These are phyloP conservation scores for Platanista minor DNA, from an alignment of 2,113 vertebrate genomes.

Conservation along the genomic window DNA sequence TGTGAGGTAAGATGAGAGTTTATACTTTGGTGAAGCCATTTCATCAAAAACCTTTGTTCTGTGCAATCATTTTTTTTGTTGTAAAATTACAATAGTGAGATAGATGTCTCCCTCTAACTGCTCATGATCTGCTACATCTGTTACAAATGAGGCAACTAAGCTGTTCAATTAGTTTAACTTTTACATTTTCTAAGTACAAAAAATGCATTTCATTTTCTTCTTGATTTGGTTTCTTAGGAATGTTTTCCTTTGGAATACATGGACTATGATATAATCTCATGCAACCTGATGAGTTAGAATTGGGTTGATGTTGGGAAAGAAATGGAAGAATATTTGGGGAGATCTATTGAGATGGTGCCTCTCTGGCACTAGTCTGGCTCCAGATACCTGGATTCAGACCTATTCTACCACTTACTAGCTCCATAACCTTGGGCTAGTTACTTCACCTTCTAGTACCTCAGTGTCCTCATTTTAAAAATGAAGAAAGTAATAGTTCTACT, in stretches of 20 bases:
- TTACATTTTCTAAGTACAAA: background rate
- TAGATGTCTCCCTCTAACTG: background rate
- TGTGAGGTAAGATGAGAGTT: constrained; percentile 80
- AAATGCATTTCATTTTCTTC: constrained; percentile 41
- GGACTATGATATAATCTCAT: background rate
- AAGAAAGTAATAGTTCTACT: background rate
- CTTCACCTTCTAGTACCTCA: background rate
- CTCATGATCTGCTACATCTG: background rate
- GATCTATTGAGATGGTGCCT: background rate
- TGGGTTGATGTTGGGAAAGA: background rate
- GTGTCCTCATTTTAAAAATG: background rate
- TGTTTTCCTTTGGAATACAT: constrained; percentile 49
- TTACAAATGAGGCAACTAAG: constrained; percentile 7
- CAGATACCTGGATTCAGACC: background rate
- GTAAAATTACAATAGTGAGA: background rate
- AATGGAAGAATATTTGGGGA: background rate
- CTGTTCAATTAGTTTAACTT: constrained; percentile 4
- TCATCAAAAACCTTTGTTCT: background rate
- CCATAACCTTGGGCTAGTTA: background rate
- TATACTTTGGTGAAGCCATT: background rate
- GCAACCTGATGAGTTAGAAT: background rate
- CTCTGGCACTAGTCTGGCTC: background rate
- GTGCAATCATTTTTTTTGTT: background rate
- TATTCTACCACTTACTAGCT: background rate
- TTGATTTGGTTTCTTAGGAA: constrained; percentile 47